A percentile compares a stretch with the other conserved stretches of the same genome.
phyloP scores from a whole-genome alignment of 2,888 invertebrate genomes.

The Acronicta leporina region DNA sequence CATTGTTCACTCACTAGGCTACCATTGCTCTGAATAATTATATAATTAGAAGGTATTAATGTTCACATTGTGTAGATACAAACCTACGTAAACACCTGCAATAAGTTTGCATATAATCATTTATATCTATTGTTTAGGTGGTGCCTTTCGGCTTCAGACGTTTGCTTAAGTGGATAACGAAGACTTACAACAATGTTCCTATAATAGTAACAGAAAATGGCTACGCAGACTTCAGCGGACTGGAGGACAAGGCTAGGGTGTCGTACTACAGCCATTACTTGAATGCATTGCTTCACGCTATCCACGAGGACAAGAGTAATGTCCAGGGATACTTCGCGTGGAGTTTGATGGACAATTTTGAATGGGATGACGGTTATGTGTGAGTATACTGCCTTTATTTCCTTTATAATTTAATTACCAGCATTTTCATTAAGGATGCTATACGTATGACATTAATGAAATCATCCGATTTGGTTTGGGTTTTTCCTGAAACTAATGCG shows the following conservation, averaged over 20 bases:
- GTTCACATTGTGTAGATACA: too few relatives aligned
- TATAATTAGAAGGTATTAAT: too few relatives aligned
- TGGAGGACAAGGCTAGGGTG: conserved; percentile 87
- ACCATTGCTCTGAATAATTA: too few relatives aligned
- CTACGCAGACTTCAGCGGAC: conserved; percentile 84
- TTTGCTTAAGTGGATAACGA: conserved; percentile 87
- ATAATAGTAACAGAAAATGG: conserved; percentile 89
- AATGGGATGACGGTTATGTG: conserved; percentile 94
- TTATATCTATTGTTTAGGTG: conserved; percentile 73
- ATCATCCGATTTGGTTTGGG: too few relatives aligned
- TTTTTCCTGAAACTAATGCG: too few relatives aligned
- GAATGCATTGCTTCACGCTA: conserved; percentile 82
- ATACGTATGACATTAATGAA: too few relatives aligned
- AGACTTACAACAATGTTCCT: conserved; percentile 85
- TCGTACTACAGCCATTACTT: conserved; percentile 89
- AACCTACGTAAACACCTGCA: background rate
- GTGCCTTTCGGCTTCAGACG: conserved; percentile 90
- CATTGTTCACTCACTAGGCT: too few relatives aligned
- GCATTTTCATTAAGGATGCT: too few relatives aligned
- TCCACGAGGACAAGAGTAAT: conserved; percentile 90
- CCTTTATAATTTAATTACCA: too few relatives aligned
- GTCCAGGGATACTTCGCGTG: conserved; percentile 93
- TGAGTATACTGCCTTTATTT: conserved; percentile 77
- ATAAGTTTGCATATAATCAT: background rate
- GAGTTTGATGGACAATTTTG: conserved; percentile 95